Percentiles rank a stretch among this genome's conserved stretches.
phyloP scores from a whole-genome alignment of 2,888 invertebrate genomes.

The Xestia rhomboidea region DNA sequence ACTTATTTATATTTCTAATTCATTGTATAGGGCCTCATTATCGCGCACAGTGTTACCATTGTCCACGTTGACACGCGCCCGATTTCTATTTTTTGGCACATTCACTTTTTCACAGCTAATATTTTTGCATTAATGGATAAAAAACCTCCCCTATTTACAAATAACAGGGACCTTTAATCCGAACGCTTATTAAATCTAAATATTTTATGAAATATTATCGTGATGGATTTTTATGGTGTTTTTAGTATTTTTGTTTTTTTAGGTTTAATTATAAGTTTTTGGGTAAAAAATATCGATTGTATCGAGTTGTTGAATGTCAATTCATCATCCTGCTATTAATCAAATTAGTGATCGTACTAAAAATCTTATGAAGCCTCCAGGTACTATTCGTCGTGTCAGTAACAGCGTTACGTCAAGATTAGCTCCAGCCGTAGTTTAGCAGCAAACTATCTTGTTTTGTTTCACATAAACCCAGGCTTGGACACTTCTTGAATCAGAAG shows the following conservation, averaged over 20 bases:
- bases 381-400: neutral
- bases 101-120: constrained; percentile 73
- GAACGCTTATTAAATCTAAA: constrained; percentile 89
- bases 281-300: neutral
- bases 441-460: neutral
- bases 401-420: neutral
- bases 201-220: constrained; percentile 86
- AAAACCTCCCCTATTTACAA: constrained; percentile 88
- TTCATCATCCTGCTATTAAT: neutral
- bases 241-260: constrained; percentile 53
- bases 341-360: neutral
- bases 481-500: too few species aligned
- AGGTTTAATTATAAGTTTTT: constrained; percentile 36
- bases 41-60: constrained; percentile 61
- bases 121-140: constrained; percentile 75
- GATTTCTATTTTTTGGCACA: constrained; percentile 76
- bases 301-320: neutral
- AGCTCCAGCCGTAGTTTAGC: neutral
- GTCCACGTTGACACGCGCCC: constrained; percentile 79
- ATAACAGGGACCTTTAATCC: constrained; percentile 90
- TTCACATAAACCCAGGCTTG: neutral
- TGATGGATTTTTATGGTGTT: constrained; percentile 69
- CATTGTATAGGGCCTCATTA: constrained; percentile 52
- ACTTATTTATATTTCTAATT: constrained; percentile 52
- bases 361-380: neutral